Percentiles rank a stretch among this genome's conserved stretches.
These are phyloP conservation scores for Bovichtus diacanthus DNA, from an alignment of 2,797 vertebrate genomes.

Conservation along the genomic window DNA sequence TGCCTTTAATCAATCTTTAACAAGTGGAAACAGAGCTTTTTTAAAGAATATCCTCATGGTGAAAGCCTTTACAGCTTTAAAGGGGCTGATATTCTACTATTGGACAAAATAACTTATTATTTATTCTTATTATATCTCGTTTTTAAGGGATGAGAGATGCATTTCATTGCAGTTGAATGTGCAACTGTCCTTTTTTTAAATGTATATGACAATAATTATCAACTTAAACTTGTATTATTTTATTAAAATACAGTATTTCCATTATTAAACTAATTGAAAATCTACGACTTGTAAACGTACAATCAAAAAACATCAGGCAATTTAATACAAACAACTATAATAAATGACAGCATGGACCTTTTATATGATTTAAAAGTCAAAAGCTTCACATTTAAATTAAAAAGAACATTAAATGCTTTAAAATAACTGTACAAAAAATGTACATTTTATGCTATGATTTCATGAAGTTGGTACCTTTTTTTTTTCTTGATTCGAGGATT, in stretches of 20 bases:
- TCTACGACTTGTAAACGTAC: background rate
- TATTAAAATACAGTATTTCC: background rate
- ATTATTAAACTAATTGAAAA: background rate
- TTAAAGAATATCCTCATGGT: background rate
- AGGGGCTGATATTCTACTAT: constrained; percentile 17
- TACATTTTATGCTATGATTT: background rate
- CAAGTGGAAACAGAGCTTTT: background rate
- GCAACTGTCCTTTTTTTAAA: too few relatives aligned
- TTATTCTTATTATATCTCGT: too few relatives aligned
- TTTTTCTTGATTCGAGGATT: background rate
- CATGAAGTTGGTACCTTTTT: background rate
- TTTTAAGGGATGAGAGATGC: too few relatives aligned
- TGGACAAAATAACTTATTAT: background rate
- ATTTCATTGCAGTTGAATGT: too few relatives aligned
- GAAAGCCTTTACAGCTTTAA: constrained; percentile 25
- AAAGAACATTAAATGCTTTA: background rate
- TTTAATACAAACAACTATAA: background rate
- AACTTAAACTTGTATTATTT: too few relatives aligned
- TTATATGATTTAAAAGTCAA: background rate
- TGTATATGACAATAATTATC: too few relatives aligned
- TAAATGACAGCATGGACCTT: background rate
- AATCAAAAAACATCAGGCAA: background rate
- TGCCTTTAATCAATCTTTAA: constrained; percentile 45
- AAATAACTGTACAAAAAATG: too few relatives aligned
- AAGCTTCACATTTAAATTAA: background rate